These are phyloP conservation scores for Dendrolimus pini DNA, from an alignment of 2,888 invertebrate species.

Conservation along the genomic window DNA sequence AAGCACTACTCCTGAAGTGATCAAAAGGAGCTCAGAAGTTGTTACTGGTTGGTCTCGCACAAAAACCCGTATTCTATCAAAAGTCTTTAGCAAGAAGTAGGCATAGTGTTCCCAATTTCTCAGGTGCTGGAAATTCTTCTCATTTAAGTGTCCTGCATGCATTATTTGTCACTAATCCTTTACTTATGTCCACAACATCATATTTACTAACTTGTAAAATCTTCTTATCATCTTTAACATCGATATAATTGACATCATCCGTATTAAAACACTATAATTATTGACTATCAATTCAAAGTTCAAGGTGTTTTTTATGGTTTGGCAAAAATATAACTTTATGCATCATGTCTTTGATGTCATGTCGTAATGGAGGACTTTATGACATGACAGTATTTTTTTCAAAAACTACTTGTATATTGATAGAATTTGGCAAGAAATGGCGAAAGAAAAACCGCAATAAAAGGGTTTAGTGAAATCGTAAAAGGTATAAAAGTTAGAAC, in stretches of 20 bases:
- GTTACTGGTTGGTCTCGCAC: slow-evolving; percentile 52
- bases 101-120: neutral
- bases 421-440: no score
- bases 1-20: slow-evolving; percentile 79
- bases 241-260: neutral
- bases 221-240: neutral
- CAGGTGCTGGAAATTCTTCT: neutral
- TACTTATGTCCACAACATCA: neutral
- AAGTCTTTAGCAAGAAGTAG: neutral
- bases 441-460: no score
- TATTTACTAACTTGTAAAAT: neutral
- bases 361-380: neutral
- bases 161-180: no score
- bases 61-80: neutral
- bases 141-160: neutral
- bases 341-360: no score
- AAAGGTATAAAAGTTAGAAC: no score
- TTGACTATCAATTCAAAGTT: no score
- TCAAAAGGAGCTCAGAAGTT: slow-evolving; percentile 61
- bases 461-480: no score
- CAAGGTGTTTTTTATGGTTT: no score
- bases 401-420: no score
- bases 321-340: no score
- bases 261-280: neutral
- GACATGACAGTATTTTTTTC: neutral